A percentile compares a stretch with the other conserved stretches of the same genome.
Conservation (phyloP, 2,113 vertebrate genomes). For the Rhagologus leucostigma region DNA sequence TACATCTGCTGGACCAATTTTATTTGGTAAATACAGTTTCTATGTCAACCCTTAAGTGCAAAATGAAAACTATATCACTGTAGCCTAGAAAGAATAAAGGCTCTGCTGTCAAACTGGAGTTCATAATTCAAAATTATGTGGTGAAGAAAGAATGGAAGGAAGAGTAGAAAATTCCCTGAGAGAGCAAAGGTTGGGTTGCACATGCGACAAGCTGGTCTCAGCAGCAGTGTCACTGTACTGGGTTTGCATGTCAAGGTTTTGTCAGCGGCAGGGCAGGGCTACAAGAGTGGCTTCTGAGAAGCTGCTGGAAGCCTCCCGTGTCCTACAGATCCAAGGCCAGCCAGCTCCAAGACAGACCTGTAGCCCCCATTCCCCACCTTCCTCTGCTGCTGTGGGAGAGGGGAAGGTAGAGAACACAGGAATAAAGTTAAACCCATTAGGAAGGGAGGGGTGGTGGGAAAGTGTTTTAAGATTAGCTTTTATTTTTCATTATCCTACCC, state of each 20-base stretch:
- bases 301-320: neutral
- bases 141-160: neutral
- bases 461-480: neutral
- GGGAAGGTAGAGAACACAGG: neutral
- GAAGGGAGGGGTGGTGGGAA: neutral
- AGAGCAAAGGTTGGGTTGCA: neutral
- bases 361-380: accelerated
- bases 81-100: neutral
- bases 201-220: neutral
- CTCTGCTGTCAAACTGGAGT: neutral
- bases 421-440: neutral
- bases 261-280: accelerated
- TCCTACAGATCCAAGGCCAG: neutral
- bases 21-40: neutral
- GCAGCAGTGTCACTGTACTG: neutral
- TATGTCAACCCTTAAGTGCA: neutral
- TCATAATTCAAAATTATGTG: neutral
- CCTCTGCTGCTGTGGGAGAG: accelerated
- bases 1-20: neutral
- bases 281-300: neutral
- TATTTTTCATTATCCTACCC: neutral
- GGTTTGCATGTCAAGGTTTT: neutral
- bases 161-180: neutral
- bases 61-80: neutral
- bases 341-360: neutral